Base-by-base conservation (phyloP, 2,797 vertebrate species). In the Diplodus puntazzo region DNA sequence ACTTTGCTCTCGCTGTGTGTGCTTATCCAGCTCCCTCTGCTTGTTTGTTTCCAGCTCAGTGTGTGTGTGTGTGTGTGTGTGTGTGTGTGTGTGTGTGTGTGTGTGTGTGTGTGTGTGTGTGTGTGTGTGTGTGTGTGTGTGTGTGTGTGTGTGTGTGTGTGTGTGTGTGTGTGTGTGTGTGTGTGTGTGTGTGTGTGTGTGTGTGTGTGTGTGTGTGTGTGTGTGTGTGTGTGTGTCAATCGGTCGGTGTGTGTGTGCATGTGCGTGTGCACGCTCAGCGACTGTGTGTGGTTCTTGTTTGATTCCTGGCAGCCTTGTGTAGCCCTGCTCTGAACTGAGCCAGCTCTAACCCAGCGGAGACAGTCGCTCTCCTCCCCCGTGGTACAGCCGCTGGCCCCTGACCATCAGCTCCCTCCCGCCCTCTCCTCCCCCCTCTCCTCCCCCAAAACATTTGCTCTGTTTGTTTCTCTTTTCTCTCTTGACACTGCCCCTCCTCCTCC, bases 231-330 rank as follows among this genome's bases (percentile, higher is more conserved):
- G 43, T 54, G 76, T 53, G 73, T 18, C 25, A 3, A 25, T 25
- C 25, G 25, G 25, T 25, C 25, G 25, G 25, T 25, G 25, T 25
- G 25, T 25, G 25, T 25, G 25, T 16, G 53, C 23, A 34, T 54
- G 75, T 53, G 73, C 49, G 86, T 45, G 74, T 4, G 68, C 1
- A 3, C 73, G 13, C 70, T 63, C 73, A 11, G 79, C 49, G 82
- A 73, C 89, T 89, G 91, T 92, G 91, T 90, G 91, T 91, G 88
- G 89, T 87, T 91, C 90, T 88, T 90, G 90, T 93, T 92, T 92
- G 88, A 90, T 92, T 93, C 89, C 88, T 94, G 93, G 93, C 92
- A 94, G 87, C 84, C 87, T 84, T 83, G 85, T 84, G 87, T 75
- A 81, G 90, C 86, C 73, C 87, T 27, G 89, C 86, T 81, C 89